These are phyloP conservation scores for Tetragnatha versicolor DNA, from an alignment of 1,140 invertebrate species.

Conservation along the genomic window DNA sequence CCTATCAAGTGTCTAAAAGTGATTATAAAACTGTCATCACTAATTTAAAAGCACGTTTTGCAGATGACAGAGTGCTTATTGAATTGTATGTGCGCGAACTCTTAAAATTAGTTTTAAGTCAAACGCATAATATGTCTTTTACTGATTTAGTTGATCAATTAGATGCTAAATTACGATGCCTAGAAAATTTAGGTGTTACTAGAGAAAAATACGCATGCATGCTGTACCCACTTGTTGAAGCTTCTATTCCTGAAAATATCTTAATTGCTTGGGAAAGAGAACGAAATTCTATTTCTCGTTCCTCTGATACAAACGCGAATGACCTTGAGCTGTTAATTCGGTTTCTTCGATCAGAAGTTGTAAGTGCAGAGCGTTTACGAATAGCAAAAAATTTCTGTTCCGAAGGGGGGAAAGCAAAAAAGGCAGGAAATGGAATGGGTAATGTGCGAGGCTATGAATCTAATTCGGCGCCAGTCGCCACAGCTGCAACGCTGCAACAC, in stretches of 20 bases:
- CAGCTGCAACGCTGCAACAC: background rate
- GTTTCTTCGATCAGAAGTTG: background rate
- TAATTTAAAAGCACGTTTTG: slow-evolving; percentile 10
- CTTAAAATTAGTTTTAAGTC: slow-evolving; percentile 8
- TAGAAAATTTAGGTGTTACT: no score
- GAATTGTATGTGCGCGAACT: background rate
- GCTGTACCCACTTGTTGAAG: slow-evolving; percentile 6
- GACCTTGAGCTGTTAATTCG: background rate
- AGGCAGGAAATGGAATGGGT: no score
- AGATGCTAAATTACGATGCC: background rate
- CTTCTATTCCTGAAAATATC: no score
- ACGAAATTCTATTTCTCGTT: background rate
- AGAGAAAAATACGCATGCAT: slow-evolving; percentile 21
- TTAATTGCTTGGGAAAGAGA: slow-evolving; percentile 10
- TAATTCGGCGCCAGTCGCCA: no score
- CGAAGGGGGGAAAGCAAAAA: no score
- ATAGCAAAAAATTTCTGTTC: background rate
- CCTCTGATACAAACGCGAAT: background rate
- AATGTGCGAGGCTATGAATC: no score
- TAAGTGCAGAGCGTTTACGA: background rate
- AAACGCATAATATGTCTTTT: background rate
- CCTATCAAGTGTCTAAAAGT: no score
- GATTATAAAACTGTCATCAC: background rate
- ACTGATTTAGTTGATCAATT: slow-evolving; percentile 9
- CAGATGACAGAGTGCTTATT: slow-evolving; percentile 4